Evolutionary conservation across 2,797 vertebrate genomes (phyloP).

Genomic region (Pseudocheirus occidentalis): DNA sequence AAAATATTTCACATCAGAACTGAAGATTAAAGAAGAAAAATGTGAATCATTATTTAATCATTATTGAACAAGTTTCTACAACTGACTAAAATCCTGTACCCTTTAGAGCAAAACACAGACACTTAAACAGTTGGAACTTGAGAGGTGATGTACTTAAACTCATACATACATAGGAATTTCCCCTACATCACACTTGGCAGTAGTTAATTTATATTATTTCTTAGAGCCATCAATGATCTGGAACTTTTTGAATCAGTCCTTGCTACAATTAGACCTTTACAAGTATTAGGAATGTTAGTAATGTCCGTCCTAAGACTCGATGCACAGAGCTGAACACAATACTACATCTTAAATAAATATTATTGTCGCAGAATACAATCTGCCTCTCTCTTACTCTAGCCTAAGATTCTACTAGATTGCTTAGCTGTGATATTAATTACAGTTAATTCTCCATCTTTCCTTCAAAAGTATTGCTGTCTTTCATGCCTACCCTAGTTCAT

Average conservation of each 20-base stretch:
- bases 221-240: background rate
- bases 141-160: background rate
- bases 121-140: background rate
- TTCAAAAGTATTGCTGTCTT: background rate
- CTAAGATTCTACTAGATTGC: background rate
- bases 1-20: constrained; percentile 44
- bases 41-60: constrained; percentile 19
- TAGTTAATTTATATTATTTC: background rate
- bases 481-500: background rate
- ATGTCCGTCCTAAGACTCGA: background rate
- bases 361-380: background rate
- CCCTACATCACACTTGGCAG: background rate
- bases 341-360: background rate
- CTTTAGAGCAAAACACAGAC: background rate
- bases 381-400: background rate
- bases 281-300: background rate
- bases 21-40: background rate
- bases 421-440: background rate
- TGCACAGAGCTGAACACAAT: background rate
- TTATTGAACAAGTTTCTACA: constrained; percentile 25
- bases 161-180: background rate
- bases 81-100: constrained; percentile 1
- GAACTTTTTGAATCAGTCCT: background rate
- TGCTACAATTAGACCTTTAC: background rate
- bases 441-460: background rate